phyloP scores from a whole-genome alignment of 1,140 invertebrate species.

The Formica exsecta region DNA sequence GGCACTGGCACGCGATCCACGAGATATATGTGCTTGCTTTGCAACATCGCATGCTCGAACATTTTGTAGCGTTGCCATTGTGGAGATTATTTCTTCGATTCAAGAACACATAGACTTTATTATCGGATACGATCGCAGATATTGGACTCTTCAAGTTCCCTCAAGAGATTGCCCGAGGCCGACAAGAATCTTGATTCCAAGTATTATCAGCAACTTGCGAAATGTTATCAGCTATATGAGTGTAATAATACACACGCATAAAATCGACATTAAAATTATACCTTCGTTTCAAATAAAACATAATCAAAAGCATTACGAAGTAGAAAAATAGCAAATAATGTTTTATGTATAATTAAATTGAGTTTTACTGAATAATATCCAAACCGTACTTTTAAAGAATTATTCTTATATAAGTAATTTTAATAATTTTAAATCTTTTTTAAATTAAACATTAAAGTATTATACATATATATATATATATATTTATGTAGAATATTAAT shows the following conservation, averaged over 20 bases:
- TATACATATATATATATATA: too few relatives aligned
- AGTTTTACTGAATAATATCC: neutral
- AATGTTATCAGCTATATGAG: constrained; percentile 19
- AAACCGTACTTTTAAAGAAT: neutral
- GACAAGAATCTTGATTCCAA: constrained; percentile 29
- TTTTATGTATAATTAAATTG: neutral
- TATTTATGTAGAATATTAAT: too few relatives aligned
- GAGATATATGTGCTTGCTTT: constrained; percentile 20
- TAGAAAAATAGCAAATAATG: neutral
- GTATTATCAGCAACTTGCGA: constrained; percentile 23
- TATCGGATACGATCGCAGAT: constrained; percentile 60
- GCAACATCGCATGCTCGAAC: constrained; percentile 57
- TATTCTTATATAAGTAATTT: too few relatives aligned
- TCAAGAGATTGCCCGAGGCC: constrained; percentile 27
- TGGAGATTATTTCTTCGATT: constrained; percentile 71
- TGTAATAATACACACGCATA: neutral
- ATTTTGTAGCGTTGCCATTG: constrained; percentile 15
- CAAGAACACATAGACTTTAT: constrained; percentile 41
- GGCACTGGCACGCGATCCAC: constrained; percentile 62
- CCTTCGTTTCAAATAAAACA: neutral
- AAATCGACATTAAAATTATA: constrained; percentile 2
- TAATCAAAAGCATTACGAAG: neutral
- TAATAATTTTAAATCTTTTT: too few relatives aligned
- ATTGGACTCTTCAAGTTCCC: constrained; percentile 45
- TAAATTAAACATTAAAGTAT: too few relatives aligned